Conservation (phyloP, 2,113 vertebrate species). For the Leucosticte australis region DNA sequence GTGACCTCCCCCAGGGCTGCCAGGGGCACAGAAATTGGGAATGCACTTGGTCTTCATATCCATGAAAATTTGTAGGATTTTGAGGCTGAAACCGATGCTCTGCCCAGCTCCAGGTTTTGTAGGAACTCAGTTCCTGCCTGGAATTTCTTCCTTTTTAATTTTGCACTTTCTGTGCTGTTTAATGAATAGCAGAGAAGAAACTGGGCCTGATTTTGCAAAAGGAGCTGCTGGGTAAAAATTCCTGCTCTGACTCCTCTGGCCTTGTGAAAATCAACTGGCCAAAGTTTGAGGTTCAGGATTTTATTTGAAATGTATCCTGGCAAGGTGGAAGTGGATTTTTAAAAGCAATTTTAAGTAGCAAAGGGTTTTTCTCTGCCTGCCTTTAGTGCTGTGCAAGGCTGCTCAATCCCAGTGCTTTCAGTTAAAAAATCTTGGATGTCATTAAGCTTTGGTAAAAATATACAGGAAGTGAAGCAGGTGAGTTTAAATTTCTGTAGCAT, state of each 20-base stretch:
- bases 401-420: neutral
- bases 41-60: neutral
- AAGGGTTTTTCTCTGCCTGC: neutral
- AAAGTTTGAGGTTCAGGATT: neutral
- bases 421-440: neutral
- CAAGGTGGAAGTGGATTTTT: neutral
- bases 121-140: accelerated
- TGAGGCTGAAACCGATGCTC: neutral
- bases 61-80: neutral
- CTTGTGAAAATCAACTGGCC: neutral
- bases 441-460: neutral
- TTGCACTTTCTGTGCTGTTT: neutral
- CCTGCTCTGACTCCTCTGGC: neutral
- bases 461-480: neutral
- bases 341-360: neutral
- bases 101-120: neutral
- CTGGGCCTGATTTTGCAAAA: neutral
- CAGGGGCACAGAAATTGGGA: neutral
- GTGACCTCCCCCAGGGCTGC: neutral
- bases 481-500: neutral
- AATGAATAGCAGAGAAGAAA: neutral
- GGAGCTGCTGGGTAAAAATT: neutral
- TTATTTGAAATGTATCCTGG: neutral
- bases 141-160: neutral
- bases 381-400: neutral